Evolutionary conservation across 1,140 invertebrate species (phyloP), one percentile per base, ranked within the genome.

Genomic region (Rhizoglyphus robini): DNA sequence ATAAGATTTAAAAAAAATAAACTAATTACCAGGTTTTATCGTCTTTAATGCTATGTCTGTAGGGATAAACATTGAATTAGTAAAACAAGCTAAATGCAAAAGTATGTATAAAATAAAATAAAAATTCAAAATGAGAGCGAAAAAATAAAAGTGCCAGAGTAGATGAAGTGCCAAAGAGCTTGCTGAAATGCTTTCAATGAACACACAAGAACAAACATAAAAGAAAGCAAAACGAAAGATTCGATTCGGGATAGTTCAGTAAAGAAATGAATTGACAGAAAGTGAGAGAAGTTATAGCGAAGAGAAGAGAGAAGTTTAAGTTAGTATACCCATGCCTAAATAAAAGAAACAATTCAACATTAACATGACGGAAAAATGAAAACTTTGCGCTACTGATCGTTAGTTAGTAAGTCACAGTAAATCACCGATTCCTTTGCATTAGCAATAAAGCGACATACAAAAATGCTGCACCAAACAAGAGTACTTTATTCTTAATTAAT

Each of bases 11-110:
- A 11, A 18, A 18, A 41, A 41, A 41, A 41, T 30, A 27, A 18
- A 58, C 4, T 15, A 25, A 20, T 27, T 58, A 92, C 70, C 85
- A 82, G 4, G 81, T 84, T 73, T 85, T 87, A 72, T 94, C 88
- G 38, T 84, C 81, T 51, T 78, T 75, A 31, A 94, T 75, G 69
- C 62, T 58, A 57, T 68, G 68, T 47, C 65, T 66, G 36, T 18
- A 31, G 29, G 13, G 27, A 60, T 27, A 60, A 60, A 32, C 27
- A 32, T 34, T 29, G 30, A 34, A 34, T 11, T 13, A 59, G 34
- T 34, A 27, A 54, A 32, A 5, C 23, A 54, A 27, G 8, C 15
- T 54, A 32, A 54, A 54, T 54, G 23, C 8, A 54, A 54, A 23
- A 20, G 20, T 5, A 54, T 27, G 51, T 5, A 27, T 8, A 46